Conservation (phyloP, 2,113 vertebrate species). For the Rhineura floridana region DNA sequence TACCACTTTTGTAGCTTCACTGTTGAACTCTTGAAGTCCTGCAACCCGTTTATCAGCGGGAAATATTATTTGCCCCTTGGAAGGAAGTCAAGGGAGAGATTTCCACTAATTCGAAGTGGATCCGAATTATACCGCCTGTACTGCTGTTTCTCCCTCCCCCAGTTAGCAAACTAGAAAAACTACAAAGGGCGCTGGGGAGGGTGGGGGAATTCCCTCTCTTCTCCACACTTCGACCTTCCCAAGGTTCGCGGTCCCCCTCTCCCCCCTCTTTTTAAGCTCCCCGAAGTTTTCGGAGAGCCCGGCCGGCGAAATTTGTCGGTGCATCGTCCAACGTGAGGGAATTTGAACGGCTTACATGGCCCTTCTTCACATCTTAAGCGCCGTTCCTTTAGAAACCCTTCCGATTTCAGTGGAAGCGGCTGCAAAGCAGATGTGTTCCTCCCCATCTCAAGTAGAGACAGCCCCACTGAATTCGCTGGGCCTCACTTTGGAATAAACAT, state of each 20-base stretch:
- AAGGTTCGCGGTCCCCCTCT: no score
- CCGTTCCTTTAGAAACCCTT: background rate
- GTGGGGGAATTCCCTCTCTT: background rate
- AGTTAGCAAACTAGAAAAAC: background rate
- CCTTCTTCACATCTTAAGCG: background rate
- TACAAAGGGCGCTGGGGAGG: no score
- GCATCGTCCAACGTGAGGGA: background rate
- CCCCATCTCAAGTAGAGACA: background rate
- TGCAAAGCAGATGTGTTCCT: background rate
- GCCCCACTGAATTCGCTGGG: accelerated
- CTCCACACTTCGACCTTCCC: background rate
- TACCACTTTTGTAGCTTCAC: background rate
- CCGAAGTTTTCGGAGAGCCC: background rate
- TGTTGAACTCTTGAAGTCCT: no score
- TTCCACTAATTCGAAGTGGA: background rate
- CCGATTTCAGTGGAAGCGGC: no score
- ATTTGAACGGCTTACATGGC: background rate
- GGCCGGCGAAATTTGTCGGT: background rate
- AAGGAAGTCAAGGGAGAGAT: background rate
- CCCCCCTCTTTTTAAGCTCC: background rate
- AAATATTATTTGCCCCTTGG: background rate
- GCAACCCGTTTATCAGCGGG: background rate
- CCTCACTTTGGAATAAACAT: background rate
- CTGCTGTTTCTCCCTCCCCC: background rate
- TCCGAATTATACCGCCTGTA: background rate